phyloP scores from a whole-genome alignment of 2,113 vertebrate genomes.

The Oncorhynchus keta region DNA sequence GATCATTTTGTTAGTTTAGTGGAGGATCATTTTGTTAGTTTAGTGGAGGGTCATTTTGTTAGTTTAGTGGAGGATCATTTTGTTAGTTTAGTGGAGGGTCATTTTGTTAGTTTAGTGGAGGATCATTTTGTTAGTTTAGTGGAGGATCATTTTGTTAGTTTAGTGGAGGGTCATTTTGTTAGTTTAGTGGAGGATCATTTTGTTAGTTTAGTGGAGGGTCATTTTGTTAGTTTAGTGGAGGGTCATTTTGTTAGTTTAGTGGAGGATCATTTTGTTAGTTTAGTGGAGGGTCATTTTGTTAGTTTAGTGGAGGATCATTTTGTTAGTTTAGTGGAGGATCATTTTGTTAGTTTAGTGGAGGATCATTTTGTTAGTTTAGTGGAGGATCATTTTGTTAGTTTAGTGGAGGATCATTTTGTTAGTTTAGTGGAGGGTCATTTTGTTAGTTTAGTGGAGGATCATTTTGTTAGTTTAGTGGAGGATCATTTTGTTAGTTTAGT shows the following conservation, averaged over 20 bases:
- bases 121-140: neutral
- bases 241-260: neutral
- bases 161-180: neutral
- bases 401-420: slow-evolving; percentile 17
- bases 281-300: neutral
- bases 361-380: slow-evolving; percentile 2
- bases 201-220: neutral
- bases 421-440: neutral
- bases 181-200: slow-evolving; percentile 17
- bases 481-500: slow-evolving; percentile 2
- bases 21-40: slow-evolving; percentile 16
- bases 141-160: slow-evolving; percentile 16
- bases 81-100: neutral
- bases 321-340: neutral
- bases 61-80: slow-evolving; percentile 17
- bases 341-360: slow-evolving; percentile 6
- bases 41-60: neutral
- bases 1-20: neutral
- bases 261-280: slow-evolving; percentile 16
- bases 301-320: slow-evolving; percentile 17
- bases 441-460: no score
- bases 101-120: no score
- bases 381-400: neutral
- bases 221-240: no score
- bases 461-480: slow-evolving; percentile 6